Base-by-base conservation (phyloP, 2,797 vertebrate species). In the Galaxias olidus region DNA sequence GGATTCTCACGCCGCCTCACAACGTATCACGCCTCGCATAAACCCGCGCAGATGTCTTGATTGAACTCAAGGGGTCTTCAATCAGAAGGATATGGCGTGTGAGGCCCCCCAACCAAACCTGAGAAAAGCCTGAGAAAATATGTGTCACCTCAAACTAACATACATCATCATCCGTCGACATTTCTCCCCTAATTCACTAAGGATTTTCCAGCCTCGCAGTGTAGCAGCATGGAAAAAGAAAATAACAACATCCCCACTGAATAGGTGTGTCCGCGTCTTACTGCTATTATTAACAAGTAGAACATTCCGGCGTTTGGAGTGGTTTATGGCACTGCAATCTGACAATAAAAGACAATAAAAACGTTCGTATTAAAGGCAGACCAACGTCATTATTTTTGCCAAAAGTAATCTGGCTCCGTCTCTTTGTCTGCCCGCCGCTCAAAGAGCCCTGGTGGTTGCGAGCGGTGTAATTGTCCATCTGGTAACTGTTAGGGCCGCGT, bases 401-500 rank as follows among this genome's bases (percentile, higher is more conserved):
- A 78, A n/a, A n/a, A 79, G 63, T 57, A 43, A 52, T 75, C 69
- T 77, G 74, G 81, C 78, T 61, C 60, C 41, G 59, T 74, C 67
- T 61, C 66, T 68, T n/a, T 76, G 69, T 70, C 59, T 72, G 70
- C 78, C 75, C 66, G 56, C 60, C 47, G 40, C 66, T 46, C 65
- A 77, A 78, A 66, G 48, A 55, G 72, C 78, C 68, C 65, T 44
- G 67, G 75, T 75, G 78, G 68, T 73, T 82, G 54, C 63, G 62
- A 78, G 72, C 62, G 73, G 65, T 65, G 59, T 78, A 85, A 86
- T 83, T 83, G 80, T 65, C 79, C 87, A 90, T 90, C 86, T 91
- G 90, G 81, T 86, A 81, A 77, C 71, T 78, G 72, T 90, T 87
- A 86, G 55, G 71, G 68, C 65, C 30, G 81, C 62, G 51, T 78